Percentiles rank a stretch among this genome's conserved stretches.
Evolutionary conservation across 2,797 vertebrate species (phyloP).

Genomic region (Helicolenus hilgendorfi): DNA sequence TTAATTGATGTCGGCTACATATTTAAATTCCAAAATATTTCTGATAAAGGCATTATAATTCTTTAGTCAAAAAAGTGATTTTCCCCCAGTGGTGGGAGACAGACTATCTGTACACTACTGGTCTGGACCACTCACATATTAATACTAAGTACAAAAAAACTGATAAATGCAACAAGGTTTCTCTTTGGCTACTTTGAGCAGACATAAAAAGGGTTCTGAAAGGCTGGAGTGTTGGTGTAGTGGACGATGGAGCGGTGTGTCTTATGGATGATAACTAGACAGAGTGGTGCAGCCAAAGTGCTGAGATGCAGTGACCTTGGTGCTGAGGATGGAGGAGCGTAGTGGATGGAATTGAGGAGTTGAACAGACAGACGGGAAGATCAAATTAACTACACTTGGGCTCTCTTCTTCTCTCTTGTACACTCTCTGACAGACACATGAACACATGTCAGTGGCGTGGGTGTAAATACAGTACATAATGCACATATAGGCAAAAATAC

Average conservation of each 20-base stretch:
- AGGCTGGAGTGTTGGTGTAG: background rate
- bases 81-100: no score
- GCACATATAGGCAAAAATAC: background rate
- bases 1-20: background rate
- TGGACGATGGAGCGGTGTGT: background rate
- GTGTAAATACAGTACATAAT: background rate
- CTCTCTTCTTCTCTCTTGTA: background rate
- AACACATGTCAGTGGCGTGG: background rate
- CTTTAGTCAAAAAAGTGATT: background rate
- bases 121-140: background rate
- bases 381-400: constrained; percentile 42
- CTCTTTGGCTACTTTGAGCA: background rate
- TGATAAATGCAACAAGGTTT: background rate
- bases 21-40: background rate
- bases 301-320: constrained; percentile 62
- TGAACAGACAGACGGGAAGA: constrained; percentile 34
- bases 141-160: background rate
- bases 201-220: constrained; percentile 9
- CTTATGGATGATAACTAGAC: constrained; percentile 23
- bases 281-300: background rate
- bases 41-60: background rate
- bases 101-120: background rate
- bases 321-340: constrained; percentile 26
- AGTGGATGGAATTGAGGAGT: constrained; percentile 37
- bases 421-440: background rate